These are phyloP conservation scores for Madoqua kirkii DNA, from an alignment of 2,113 vertebrate genomes.

Conservation along the genomic window DNA sequence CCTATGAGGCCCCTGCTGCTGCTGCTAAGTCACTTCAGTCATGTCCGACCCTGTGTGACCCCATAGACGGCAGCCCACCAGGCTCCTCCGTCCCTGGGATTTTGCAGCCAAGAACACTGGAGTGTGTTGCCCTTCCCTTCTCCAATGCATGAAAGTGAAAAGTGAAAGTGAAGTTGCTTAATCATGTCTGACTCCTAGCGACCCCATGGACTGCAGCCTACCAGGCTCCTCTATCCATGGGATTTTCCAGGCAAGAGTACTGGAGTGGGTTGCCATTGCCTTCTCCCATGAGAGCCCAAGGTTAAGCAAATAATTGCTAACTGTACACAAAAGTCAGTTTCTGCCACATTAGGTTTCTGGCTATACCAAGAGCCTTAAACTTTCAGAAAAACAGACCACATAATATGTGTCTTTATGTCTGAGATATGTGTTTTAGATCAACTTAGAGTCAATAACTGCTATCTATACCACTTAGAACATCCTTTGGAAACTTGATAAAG, in stretches of 20 bases:
- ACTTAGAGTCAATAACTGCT: not conserved
- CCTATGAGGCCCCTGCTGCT: not conserved
- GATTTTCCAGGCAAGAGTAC: not conserved
- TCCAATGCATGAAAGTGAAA: no score
- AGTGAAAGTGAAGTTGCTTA: no score
- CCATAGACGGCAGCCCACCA: not conserved
- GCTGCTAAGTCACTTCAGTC: not conserved
- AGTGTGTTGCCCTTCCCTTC: not conserved
- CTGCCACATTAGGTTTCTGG: not conserved
- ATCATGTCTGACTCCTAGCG: no score
- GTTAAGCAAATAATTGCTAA: not conserved
- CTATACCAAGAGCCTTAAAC: not conserved
- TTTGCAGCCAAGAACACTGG: not conserved
- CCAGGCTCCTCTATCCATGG: fast-evolving
- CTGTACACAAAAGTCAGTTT: not conserved
- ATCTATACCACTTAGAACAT: not conserved
- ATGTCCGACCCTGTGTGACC: not conserved
- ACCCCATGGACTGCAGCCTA: not conserved
- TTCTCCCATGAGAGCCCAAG: not conserved
- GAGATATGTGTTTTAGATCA: not conserved
- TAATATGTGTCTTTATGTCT: not conserved
- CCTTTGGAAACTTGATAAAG: not conserved
- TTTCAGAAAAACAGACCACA: not conserved
- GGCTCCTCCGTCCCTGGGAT: not conserved
- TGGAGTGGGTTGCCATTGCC: not conserved